phyloP scores from a whole-genome alignment of 2,113 vertebrate genomes.

The Ceyx melanurus region DNA sequence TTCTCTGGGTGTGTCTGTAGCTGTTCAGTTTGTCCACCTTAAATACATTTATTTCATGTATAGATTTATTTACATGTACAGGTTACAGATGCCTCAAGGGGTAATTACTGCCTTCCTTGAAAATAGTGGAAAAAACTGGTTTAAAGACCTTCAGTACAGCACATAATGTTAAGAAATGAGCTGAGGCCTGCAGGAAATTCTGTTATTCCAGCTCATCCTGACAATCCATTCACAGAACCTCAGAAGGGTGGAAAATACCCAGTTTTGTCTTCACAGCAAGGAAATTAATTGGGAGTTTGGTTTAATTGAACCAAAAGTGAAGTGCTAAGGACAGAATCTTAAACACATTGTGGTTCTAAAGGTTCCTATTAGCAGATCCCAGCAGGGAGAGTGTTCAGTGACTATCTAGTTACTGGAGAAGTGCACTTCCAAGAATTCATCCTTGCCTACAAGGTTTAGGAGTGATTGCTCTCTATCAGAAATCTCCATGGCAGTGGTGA shows the following conservation, averaged over 20 bases:
- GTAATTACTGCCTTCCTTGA: not conserved
- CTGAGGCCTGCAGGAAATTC: not conserved
- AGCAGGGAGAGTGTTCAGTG: not conserved
- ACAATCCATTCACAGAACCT: not conserved
- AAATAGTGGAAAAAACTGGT: not conserved
- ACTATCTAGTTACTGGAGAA: not conserved
- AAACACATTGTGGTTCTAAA: not conserved
- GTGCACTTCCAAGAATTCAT: not conserved
- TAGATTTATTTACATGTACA: too few relatives aligned
- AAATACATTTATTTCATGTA: not conserved
- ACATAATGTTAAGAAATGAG: not conserved
- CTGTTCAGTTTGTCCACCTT: not conserved
- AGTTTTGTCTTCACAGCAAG: not conserved
- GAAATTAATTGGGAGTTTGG: not conserved
- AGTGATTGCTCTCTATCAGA: not conserved
- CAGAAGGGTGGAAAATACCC: not conserved
- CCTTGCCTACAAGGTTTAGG: not conserved
- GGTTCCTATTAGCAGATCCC: not conserved
- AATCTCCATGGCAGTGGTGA: not conserved
- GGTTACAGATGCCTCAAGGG: not conserved
- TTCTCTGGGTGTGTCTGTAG: not conserved
- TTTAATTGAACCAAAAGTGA: not conserved
- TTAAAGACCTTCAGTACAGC: not conserved
- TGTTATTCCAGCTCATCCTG: conserved; percentile 8
- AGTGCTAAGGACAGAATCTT: not conserved